Base-by-base conservation (phyloP, 2,888 invertebrate species). In the Polyommatus icarus region DNA sequence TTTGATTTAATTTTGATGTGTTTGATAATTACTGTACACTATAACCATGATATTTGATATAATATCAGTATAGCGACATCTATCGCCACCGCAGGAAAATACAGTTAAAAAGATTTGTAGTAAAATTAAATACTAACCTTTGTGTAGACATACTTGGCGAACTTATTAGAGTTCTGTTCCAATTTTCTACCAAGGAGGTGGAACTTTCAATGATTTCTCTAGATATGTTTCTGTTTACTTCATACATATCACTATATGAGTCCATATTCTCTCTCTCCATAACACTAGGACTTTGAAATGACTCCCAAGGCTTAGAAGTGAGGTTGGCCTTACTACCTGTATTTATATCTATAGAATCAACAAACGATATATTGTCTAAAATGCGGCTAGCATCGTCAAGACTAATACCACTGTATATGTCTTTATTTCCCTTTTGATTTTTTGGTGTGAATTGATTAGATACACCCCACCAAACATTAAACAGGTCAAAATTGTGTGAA, bases 381-480 rank as follows among this genome's bases (percentile, higher is more conserved):
- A 89, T 86, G 78, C 86, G 81, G 59, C 82, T 76, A 85, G 85
- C 79, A 84, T 83, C 59, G 79, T 81, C 77, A 50, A 59, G 57
- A 46, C 79, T 81, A 7, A 83, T 79, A 78, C 50, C 24, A 24
- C 24, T 24, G 0, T 10, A 40, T 50, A 0, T 59, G 1, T 82
- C 82, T 71, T 82, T 80, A 6, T 78, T n/a, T 76, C 5, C 10
- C 24, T 83, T 81, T 3, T 83, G 76, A 87, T 85, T 85, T 15
- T 83, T 46, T 85, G 80, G 78, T 61, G 80, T 76, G 86, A 90
- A 82, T 76, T 89, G 80, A 78, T 80, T 80, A 29, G 90, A 89
- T 73, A 93, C 71, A 85, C 85, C 91, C 92, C 92, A 93, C 93
- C 93, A 94, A 76, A 90, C 80, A 79, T 89, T 85, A 78, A 91